Evolutionary conservation across 2,113 vertebrate species (phyloP), one percentile per base, ranked within the genome.

Genomic region (Neoarius graeffei): DNA sequence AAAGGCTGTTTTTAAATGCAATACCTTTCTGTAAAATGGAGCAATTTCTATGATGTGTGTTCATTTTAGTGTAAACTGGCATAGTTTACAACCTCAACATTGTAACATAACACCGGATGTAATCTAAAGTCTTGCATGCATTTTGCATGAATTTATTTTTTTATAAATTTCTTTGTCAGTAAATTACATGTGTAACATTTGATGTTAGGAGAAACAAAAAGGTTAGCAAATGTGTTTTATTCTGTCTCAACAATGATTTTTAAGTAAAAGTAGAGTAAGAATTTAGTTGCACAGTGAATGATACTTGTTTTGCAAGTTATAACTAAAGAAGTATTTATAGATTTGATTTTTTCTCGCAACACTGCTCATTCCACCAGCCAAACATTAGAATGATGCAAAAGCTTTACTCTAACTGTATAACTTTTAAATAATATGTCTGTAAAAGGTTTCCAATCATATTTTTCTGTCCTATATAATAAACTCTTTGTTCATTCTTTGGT

Each of bases 121-220:
- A 27, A 25, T 91, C 85, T 89, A 83, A 23, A 89, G 56, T 74
- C 74, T 48, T 83, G 20, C 56, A 92, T 89, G 64, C 83, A 83
- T 92, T 92, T 81, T 89, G 77, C 76, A 86, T 85, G 87, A 89
- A 91, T 93, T 88, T 90, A 90, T 94, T 83, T 91, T 91, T 91
- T 87, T 92, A 90, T 86, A 90, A 90, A 90, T 89, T 93, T 90
- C 66, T 56, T 87, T 92, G 90, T 88, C 88, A 92, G 90, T 94
- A 94, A 94, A 93, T 94, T 94, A 93, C 94, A 93, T 93, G 87
- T 93, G 88, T 88, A 69, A 42, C 89, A 76, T 91, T 85, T 19
- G 85, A 48, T 91, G 87, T 57, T 87, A 80, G 80, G 30, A 64
- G 52, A 27, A 85, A 42, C 9, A 73, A 76, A 87, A 76, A 83